Conservation (phyloP, 64 coral and sea anemone species). For the Pocillopora damicornis region DNA sequence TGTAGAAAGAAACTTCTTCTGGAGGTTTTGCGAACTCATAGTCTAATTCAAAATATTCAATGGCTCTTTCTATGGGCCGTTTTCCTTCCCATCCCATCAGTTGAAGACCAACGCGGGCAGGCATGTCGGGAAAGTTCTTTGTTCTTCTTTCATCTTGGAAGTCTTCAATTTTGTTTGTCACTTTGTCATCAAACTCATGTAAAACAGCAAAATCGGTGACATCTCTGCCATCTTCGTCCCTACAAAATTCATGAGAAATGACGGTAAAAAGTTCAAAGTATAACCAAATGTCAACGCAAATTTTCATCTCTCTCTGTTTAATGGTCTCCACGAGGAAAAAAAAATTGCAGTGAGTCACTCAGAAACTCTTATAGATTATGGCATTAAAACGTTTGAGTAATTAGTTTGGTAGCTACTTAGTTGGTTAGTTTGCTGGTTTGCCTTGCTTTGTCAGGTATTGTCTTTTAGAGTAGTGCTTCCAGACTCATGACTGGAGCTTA, state of each 20-base stretch:
- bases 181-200: neutral
- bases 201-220: neutral
- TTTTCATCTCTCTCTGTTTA: no score
- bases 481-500: neutral
- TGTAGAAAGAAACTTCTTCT: neutral
- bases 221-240: neutral
- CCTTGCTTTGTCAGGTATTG: no score
- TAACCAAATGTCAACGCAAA: no score
- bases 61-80: constrained; percentile 26
- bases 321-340: no score
- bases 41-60: constrained; percentile 44
- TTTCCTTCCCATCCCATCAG: constrained; percentile 42
- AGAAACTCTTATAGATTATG: no score
- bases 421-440: no score
- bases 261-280: neutral
- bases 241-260: neutral
- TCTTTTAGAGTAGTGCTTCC: no score
- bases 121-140: constrained; percentile 26
- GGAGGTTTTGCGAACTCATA: constrained; percentile 41
- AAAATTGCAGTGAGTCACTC: no score
- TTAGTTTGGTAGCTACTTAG: no score
- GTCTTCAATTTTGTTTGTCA: neutral
- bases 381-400: no score
- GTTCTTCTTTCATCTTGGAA: neutral
- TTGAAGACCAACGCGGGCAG: constrained; percentile 43